Conservation (phyloP, 2,888 invertebrate species). For the Lymantria monacha region DNA sequence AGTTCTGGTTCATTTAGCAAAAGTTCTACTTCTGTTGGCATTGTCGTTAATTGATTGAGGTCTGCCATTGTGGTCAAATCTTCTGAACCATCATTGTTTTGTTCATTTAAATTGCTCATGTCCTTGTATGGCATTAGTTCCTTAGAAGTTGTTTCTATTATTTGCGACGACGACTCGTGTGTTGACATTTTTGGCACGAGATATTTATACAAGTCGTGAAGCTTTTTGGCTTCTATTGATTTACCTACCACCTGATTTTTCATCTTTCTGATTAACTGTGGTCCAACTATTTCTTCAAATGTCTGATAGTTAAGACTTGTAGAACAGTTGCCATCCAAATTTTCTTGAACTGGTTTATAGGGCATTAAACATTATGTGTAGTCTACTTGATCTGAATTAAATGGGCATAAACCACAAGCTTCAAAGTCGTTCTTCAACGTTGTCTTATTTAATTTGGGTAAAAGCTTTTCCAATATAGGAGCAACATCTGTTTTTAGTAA, state of each 20-base stretch:
- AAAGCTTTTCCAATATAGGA: too few relatives aligned
- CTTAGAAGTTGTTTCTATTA: conserved; percentile 17
- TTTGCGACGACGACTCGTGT: conserved; percentile 11
- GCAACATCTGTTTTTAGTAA: too few relatives aligned
- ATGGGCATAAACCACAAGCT: conserved; percentile 21
- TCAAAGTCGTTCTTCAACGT: conserved; percentile 18
- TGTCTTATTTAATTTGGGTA: conserved; percentile 15
- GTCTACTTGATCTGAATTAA: conserved; percentile 20
- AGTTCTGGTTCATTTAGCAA: conserved; percentile 21
- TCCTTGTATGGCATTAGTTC: conserved; percentile 14
- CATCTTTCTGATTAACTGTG: too few relatives aligned
- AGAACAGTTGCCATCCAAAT: conserved; percentile 15
- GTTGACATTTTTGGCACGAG: conserved; percentile 14
- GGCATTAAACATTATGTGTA: conserved; percentile 20
- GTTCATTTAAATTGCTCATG: conserved; percentile 18
- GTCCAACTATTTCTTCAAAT: conserved; percentile 22
- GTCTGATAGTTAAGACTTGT: conserved; percentile 19
- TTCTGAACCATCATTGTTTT: conserved; percentile 17
- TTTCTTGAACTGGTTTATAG: conserved; percentile 16
- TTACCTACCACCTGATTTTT: too few relatives aligned
- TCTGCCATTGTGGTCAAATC: conserved; percentile 14
- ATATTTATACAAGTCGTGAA: conserved; percentile 18
- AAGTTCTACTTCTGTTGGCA: conserved; percentile 19
- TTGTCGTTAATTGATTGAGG: conserved; percentile 20
- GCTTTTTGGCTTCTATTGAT: too few relatives aligned